Evolutionary conservation across 2,888 invertebrate species (phyloP).

Genomic region (Abscondita cerata): DNA sequence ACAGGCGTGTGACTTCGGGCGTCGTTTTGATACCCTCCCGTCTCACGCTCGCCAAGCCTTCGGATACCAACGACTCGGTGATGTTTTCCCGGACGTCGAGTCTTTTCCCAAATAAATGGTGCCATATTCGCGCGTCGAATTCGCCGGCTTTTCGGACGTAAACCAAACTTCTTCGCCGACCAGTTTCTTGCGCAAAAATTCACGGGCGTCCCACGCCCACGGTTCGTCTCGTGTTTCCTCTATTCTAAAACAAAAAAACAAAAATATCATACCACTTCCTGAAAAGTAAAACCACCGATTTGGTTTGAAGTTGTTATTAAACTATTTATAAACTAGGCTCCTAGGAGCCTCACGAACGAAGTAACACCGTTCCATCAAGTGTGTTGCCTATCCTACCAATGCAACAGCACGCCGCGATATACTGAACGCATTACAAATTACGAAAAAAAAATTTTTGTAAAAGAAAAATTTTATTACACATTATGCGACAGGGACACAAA

Average conservation of each 20-base stretch:
- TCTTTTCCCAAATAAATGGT: slow-evolving; percentile 83
- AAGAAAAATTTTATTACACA: too few species aligned
- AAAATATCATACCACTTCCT: background rate
- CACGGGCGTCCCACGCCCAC: slow-evolving; percentile 97
- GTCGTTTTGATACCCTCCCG: slow-evolving; percentile 69
- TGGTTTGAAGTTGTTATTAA: too few species aligned
- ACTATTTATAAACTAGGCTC: too few species aligned
- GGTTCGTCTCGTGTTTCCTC: slow-evolving; percentile 87
- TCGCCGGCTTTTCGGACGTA: slow-evolving; percentile 82
- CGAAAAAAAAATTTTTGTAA: too few species aligned
- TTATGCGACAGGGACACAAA: too few species aligned
- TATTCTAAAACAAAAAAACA: slow-evolving; percentile 58
- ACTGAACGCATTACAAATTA: too few species aligned
- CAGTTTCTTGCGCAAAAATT: slow-evolving; percentile 90
- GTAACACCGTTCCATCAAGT: too few species aligned
- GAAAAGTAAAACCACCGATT: too few species aligned
- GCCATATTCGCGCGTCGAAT: slow-evolving; percentile 88
- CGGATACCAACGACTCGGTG: slow-evolving; percentile 84
- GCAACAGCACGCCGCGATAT: too few species aligned
- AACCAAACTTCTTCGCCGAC: slow-evolving; percentile 91
- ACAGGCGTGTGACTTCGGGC: slow-evolving; percentile 72
- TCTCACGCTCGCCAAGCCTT: slow-evolving; percentile 87
- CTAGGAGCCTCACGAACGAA: too few species aligned
- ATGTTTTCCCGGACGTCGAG: slow-evolving; percentile 81
- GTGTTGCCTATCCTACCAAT: too few species aligned